Evolutionary conservation across 2,888 invertebrate species (phyloP).

Genomic region (Dryobotodes eremita): DNA sequence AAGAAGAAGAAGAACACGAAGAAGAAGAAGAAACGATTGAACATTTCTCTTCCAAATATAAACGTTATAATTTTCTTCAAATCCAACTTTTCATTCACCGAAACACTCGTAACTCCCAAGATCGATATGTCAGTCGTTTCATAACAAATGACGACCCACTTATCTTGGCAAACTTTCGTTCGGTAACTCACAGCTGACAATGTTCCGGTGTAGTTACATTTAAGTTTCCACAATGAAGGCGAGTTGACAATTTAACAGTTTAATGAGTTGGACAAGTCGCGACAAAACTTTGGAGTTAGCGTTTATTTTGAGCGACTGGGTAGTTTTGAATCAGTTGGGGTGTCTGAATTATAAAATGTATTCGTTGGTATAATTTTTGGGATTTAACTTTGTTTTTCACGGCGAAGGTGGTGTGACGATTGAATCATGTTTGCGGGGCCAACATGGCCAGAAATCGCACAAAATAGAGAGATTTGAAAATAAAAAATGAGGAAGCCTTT

Average conservation of each 20-base stretch:
- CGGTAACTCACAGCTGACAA: slow-evolving; percentile 64
- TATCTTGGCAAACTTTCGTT: slow-evolving; percentile 68
- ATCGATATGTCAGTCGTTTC: slow-evolving; percentile 60
- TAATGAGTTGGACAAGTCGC: slow-evolving; percentile 67
- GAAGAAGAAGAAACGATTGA: neutral
- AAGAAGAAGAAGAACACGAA: neutral
- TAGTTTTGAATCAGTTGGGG: slow-evolving; percentile 38
- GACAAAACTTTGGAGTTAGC: slow-evolving; percentile 59
- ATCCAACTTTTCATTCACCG: slow-evolving; percentile 25
- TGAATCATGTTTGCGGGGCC: too few species aligned
- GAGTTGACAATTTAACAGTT: slow-evolving; percentile 70
- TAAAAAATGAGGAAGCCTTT: too few species aligned
- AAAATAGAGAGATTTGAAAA: too few species aligned
- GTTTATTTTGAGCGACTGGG: slow-evolving; percentile 58
- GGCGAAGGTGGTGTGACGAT: too few species aligned
- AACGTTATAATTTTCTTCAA: neutral
- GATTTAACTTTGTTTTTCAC: neutral
- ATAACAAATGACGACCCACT: slow-evolving; percentile 66
- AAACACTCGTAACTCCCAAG: slow-evolving; percentile 13
- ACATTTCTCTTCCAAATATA: neutral
- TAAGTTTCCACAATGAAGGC: slow-evolving; percentile 67
- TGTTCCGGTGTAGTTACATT: slow-evolving; percentile 65
- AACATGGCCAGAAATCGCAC: too few species aligned
- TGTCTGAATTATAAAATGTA: neutral
- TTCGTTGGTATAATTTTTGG: neutral